A percentile compares a stretch with the other conserved stretches of the same genome.
These are phyloP conservation scores for Meloidogyne exigua DNA, from an alignment of 1,140 invertebrate species.

Conservation along the genomic window DNA sequence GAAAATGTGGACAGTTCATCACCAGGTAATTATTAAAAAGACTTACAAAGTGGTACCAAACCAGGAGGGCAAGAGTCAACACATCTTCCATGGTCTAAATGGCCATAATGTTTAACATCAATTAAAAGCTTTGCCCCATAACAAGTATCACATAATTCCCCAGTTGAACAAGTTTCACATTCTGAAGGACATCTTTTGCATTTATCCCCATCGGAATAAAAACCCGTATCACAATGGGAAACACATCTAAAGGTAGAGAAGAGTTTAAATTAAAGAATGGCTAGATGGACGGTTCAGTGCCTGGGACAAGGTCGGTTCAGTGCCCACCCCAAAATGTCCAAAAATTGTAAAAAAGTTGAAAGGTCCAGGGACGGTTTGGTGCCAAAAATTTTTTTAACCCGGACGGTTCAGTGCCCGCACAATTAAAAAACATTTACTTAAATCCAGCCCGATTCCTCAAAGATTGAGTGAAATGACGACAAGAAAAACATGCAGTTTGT, in stretches of 20 bases:
- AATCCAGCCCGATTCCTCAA: conserved; percentile 60
- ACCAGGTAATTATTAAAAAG: neutral
- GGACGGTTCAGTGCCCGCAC: neutral
- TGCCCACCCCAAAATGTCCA: no score
- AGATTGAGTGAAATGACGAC: conserved; percentile 57
- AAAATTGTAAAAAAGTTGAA: no score
- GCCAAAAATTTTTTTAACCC: no score
- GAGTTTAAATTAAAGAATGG: neutral
- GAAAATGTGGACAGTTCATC: no score
- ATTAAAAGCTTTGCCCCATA: conserved; percentile 56
- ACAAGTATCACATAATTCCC: conserved; percentile 58
- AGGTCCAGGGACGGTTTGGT: no score
- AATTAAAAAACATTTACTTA: conserved; percentile 38
- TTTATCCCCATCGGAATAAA: conserved; percentile 55
- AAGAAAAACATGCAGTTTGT: conserved; percentile 44
- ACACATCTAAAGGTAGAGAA: conserved; percentile 45
- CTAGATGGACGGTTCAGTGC: neutral
- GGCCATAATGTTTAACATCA: conserved; percentile 53
- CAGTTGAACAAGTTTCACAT: conserved; percentile 53
- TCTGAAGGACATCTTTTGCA: conserved; percentile 56
- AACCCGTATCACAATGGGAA: conserved; percentile 54
- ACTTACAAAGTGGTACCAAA: conserved; percentile 58
- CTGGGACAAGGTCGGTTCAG: no score
- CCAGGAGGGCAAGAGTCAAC: conserved; percentile 56
- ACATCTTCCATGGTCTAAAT: conserved; percentile 60